Conservation (phyloP, 2,888 invertebrate genomes). For the Helobdella robusta region DNA sequence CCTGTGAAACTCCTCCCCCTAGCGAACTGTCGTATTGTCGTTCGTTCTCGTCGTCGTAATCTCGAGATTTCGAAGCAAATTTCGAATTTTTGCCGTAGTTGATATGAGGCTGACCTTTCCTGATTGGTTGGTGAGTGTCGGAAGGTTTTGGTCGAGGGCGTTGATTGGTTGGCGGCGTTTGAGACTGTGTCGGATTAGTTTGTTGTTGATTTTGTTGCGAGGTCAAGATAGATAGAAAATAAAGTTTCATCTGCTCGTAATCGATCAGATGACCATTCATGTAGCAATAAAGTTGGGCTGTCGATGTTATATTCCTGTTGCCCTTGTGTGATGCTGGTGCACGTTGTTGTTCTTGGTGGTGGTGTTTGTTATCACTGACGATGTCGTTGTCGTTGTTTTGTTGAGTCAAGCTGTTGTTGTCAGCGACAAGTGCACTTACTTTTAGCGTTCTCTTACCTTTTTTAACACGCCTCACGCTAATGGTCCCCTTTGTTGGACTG, state of each 20-base stretch:
- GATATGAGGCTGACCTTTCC: constrained; percentile 16
- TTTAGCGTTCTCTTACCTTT: no score
- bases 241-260: not conserved
- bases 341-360: no score
- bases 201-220: not conserved
- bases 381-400: no score
- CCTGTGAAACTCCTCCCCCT: not conserved
- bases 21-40: not conserved
- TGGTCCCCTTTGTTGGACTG: no score
- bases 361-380: no score
- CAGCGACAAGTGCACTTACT: no score
- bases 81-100: constrained; percentile 23
- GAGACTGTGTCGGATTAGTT: no score
- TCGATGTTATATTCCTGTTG: not conserved
- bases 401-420: no score
- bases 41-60: constrained; percentile 4
- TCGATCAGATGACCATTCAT: constrained; percentile 13
- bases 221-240: no score
- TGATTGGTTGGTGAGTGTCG: not conserved
- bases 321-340: not conserved
- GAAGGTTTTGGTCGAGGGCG: not conserved
- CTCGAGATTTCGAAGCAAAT: not conserved
- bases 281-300: not conserved
- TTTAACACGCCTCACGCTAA: no score
- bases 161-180: not conserved